phyloP scores from a whole-genome alignment of 2,888 invertebrate species.

The Pycnomerus fuliginosus region DNA sequence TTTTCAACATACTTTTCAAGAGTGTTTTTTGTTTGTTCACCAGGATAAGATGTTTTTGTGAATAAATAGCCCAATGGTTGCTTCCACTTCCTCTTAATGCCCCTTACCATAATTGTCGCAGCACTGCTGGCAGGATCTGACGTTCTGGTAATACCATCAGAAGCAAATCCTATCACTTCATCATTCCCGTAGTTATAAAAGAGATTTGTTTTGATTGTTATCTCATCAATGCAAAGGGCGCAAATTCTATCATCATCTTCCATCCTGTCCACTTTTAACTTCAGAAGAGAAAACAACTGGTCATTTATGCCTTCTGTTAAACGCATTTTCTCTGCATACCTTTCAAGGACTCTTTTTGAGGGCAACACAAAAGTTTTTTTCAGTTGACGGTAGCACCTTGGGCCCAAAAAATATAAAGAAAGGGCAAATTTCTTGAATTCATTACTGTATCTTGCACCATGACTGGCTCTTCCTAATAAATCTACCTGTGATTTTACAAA shows the following conservation, averaged over 20 bases:
- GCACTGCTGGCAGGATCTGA: constrained; percentile 7
- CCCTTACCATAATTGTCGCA: constrained; percentile 13
- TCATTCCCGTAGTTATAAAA: constrained; percentile 20
- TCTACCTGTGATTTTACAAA: constrained; percentile 11
- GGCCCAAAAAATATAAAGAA: constrained; percentile 7
- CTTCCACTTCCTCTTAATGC: constrained; percentile 19
- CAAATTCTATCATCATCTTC: constrained; percentile 3
- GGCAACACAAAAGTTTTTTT: constrained; percentile 10
- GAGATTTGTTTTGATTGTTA: constrained; percentile 15
- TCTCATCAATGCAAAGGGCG: constrained; percentile 19
- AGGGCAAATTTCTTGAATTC: constrained; percentile 14
- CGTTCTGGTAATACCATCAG: constrained; percentile 11
- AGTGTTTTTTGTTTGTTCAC: constrained; percentile 7
- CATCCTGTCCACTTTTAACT: constrained; percentile 12
- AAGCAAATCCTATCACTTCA: constrained; percentile 19
- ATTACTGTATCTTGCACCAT: too few relatives aligned
- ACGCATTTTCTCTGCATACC: constrained; percentile 5
- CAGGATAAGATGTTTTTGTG: constrained; percentile 4
- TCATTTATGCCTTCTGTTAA: constrained; percentile 9
- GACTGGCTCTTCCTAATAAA: constrained; percentile 3
- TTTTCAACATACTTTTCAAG: constrained; percentile 7
- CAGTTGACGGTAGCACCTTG: constrained; percentile 4
- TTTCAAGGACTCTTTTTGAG: constrained; percentile 3
- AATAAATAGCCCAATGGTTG: constrained; percentile 21
- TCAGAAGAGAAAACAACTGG: constrained; percentile 5